A percentile compares a stretch with the other conserved stretches of the same genome.
phyloP scores from a whole-genome alignment of 2,888 invertebrate species.

The Tenthredo distinguenda region DNA sequence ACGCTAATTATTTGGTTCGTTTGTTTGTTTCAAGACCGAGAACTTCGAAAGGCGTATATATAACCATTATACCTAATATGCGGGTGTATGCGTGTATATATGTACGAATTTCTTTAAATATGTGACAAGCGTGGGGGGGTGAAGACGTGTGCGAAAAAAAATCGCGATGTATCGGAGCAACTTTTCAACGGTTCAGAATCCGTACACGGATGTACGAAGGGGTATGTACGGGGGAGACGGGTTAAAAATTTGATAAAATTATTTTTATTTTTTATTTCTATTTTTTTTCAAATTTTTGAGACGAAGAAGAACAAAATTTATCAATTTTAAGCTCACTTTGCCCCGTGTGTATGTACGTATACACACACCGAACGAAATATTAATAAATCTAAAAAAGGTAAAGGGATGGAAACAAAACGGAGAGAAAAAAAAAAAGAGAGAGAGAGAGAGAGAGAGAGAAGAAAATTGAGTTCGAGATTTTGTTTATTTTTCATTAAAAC shows the following conservation, averaged over 20 bases:
- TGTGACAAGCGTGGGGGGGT: not conserved
- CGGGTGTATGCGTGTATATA: not conserved
- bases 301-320: no score
- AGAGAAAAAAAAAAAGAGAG: not conserved
- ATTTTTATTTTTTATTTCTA: no score
- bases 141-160: not conserved
- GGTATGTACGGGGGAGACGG: no score
- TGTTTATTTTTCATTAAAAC: conserved; percentile 44
- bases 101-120: not conserved
- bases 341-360: not conserved
- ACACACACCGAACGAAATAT: not conserved
- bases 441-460: not conserved
- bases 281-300: no score
- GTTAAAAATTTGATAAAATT: no score
- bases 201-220: not conserved
- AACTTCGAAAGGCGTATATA: conserved; percentile 34
- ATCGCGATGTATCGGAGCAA: no score
- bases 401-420: not conserved
- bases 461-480: conserved; percentile 12
- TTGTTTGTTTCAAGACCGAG: conserved; percentile 58
- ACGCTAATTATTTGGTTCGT: conserved; percentile 75
- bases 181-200: no score
- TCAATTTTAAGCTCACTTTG: no score
- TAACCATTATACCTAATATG: not conserved
- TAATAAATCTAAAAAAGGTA: not conserved